Base-by-base conservation (phyloP, 2,113 vertebrate species). In the Zosterops hypoxanthus region DNA sequence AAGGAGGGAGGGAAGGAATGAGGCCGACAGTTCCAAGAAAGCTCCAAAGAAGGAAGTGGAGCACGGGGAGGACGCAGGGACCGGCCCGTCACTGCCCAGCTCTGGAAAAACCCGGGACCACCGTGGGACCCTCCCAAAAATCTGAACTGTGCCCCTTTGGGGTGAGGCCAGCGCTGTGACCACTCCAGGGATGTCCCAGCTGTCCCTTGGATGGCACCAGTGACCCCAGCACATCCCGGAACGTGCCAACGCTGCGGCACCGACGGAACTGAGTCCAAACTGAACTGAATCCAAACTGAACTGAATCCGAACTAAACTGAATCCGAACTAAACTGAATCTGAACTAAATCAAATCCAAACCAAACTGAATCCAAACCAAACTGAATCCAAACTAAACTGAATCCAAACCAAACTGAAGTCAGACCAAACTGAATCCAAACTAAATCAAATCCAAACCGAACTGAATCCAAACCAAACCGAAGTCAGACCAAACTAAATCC, bases 1-100 rank as follows among this genome's bases (percentile, higher is more conserved):
- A 70, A 47, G 75, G 72, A 76, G 41, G 85, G 56, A 65, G 34
- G 57, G 69, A 76, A 22, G 56, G 52, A 47, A 24, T 60, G 47
- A 17, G 55, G 42, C 70, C 60, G 94, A 49, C 77, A 50, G 39
- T 46, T 41, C 72, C 46, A 49, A 86, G 91, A 96, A 87, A 91
- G 49, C 89, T 97, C 96, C 96, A 97, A 97, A 97, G 92, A 97
- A 96, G 96, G 96, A 96, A 97, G 78, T 4, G 1, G 84, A 92
- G 84, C 73, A 1, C 34, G 16, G 20, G 28, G 19, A 72, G 76
- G 56, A 53, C 26, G 83, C 86, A 19, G 86, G 83, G 57, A 66
- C 78, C 52, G 10, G 64, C 82, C 82, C 0, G 13, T 56, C 59
- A 23, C 5, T 1, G 33, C 42, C 85, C 70, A 0, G 16, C 85